Evolutionary conservation across 2,113 vertebrate species (phyloP).

Genomic region (Sturnira hondurensis): DNA sequence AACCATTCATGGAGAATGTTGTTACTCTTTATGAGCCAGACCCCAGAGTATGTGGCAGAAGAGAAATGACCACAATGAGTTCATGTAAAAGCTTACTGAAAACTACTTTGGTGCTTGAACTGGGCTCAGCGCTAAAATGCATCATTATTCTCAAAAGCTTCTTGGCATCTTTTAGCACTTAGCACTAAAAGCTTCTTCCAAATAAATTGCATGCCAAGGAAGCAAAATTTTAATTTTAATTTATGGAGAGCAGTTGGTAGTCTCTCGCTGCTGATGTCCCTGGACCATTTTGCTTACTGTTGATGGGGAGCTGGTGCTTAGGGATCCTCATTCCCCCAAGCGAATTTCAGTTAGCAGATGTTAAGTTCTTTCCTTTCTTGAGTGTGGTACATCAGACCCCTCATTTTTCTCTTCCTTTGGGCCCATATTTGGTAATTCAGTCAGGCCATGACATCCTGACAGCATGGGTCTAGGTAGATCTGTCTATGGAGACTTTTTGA

Average conservation of each 20-base stretch:
- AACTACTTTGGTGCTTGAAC: not conserved
- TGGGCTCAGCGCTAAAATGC: not conserved
- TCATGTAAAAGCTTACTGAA: conserved; percentile 20
- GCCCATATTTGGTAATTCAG: not conserved
- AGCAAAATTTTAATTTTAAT: conserved; percentile 7
- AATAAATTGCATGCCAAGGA: conserved; percentile 38
- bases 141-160: not conserved
- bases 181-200: conserved; percentile 41
- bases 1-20: not conserved
- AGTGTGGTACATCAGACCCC: not conserved
- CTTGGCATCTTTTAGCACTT: conserved; percentile 21
- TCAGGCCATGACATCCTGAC: not conserved
- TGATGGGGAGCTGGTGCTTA: not conserved
- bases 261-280: not conserved
- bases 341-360: not conserved
- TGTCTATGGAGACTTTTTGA: not conserved
- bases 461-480: not conserved
- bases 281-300: not conserved
- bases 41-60: not conserved
- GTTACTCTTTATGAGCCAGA: not conserved
- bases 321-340: not conserved
- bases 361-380: not conserved
- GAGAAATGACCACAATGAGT: not conserved
- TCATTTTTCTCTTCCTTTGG: not conserved
- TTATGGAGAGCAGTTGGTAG: not conserved